Evolutionary conservation across 2,113 vertebrate species (phyloP).

Genomic region (Fregata magnificens): DNA sequence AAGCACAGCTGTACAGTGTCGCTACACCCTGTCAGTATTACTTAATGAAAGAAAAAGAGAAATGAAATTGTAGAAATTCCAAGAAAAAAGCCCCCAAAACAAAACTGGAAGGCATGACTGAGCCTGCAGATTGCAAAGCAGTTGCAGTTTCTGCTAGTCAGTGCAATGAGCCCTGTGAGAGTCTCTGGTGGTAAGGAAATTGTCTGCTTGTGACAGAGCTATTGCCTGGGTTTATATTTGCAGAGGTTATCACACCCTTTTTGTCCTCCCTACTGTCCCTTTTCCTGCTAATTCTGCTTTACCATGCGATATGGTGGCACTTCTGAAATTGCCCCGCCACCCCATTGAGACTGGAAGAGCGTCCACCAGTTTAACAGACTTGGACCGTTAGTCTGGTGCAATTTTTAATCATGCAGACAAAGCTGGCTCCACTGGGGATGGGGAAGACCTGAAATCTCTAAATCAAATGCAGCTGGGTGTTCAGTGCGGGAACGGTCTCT

Average conservation of each 20-base stretch:
- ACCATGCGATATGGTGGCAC: background rate
- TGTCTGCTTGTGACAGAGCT: background rate
- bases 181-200: background rate
- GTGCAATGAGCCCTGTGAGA: background rate
- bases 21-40: background rate
- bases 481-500: background rate
- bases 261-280: background rate
- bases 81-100: background rate
- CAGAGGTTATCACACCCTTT: background rate
- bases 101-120: background rate
- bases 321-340: background rate
- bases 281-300: background rate
- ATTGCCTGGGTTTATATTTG: background rate
- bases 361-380: background rate
- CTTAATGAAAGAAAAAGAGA: conserved; percentile 13
- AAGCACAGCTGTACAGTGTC: background rate
- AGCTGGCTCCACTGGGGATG: background rate
- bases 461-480: background rate
- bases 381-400: background rate
- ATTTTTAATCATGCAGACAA: background rate
- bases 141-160: background rate
- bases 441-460: background rate
- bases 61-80: background rate
- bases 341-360: background rate
- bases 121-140: background rate